Percentiles rank a stretch among this genome's conserved stretches.
phyloP scores from a whole-genome alignment of 2,888 invertebrate genomes.

The Acleris laterana region DNA sequence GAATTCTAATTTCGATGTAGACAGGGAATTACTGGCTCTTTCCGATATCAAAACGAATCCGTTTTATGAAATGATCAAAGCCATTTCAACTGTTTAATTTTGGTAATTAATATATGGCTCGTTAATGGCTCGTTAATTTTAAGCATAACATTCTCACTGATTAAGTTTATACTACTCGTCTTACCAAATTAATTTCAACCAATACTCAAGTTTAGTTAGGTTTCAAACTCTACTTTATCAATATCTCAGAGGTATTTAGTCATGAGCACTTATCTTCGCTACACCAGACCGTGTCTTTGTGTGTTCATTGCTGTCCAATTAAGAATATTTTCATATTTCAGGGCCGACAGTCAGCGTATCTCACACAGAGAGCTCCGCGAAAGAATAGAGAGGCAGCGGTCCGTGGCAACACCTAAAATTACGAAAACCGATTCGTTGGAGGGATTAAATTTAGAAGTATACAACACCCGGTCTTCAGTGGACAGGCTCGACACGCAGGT shows the following conservation, averaged over 20 bases:
- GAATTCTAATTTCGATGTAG: slow-evolving; percentile 21
- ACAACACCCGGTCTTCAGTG: slow-evolving; percentile 82
- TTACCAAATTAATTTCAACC: not conserved
- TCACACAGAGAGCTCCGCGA: slow-evolving; percentile 83
- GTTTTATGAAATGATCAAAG: slow-evolving; percentile 50
- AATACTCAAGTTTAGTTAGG: no score
- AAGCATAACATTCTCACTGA: slow-evolving; percentile 7
- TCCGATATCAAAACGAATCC: slow-evolving; percentile 20
- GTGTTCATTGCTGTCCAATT: slow-evolving; percentile 4
- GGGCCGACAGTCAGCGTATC: slow-evolving; percentile 70
- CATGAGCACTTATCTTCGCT: slow-evolving; percentile 1
- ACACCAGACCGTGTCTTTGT: not conserved
- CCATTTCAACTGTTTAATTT: slow-evolving; percentile 30
- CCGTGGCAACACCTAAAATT: slow-evolving; percentile 83
- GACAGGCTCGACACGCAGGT: slow-evolving; percentile 93
- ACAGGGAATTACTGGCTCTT: slow-evolving; percentile 21
- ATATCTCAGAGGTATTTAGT: not conserved
- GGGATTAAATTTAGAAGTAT: slow-evolving; percentile 84
- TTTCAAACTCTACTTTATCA: no score
- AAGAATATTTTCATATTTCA: slow-evolving; percentile 43
- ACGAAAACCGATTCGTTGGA: slow-evolving; percentile 85
- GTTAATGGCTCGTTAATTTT: slow-evolving; percentile 11
- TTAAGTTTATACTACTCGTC: not conserved
- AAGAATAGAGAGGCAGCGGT: slow-evolving; percentile 87
- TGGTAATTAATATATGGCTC: slow-evolving; percentile 22